These are phyloP conservation scores for Glaucopsyche alexis DNA, from an alignment of 2,888 invertebrate genomes.

Conservation along the genomic window DNA sequence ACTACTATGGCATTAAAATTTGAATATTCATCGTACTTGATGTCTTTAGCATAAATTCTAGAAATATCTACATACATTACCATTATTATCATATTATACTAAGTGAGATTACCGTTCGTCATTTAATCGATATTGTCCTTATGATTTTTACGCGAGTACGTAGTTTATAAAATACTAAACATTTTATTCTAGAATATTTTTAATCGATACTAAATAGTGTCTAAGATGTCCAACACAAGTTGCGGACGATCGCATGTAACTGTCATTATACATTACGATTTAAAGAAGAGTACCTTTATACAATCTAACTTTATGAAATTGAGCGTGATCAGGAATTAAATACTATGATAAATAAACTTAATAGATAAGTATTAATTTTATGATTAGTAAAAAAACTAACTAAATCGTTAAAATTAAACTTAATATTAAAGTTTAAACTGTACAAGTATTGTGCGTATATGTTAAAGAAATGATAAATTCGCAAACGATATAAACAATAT, in stretches of 20 bases:
- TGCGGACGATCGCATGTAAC: slow-evolving; percentile 71
- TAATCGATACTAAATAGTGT: slow-evolving; percentile 58
- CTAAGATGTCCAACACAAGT: slow-evolving; percentile 69
- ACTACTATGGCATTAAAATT: slow-evolving; percentile 66
- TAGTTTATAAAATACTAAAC: slow-evolving; percentile 75
- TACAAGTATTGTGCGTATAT: slow-evolving; percentile 77
- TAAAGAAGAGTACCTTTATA: slow-evolving; percentile 62
- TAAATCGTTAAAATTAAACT: slow-evolving; percentile 57
- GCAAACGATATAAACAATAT: slow-evolving; percentile 56
- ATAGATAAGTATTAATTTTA: slow-evolving; percentile 39
- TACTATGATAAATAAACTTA: slow-evolving; percentile 58
- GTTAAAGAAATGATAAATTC: slow-evolving; percentile 63
- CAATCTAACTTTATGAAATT: slow-evolving; percentile 73
- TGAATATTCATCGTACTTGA: slow-evolving; percentile 54
- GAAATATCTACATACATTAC: slow-evolving; percentile 69
- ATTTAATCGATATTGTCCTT: slow-evolving; percentile 78
- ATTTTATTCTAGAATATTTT: slow-evolving; percentile 65
- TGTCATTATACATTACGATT: slow-evolving; percentile 48
- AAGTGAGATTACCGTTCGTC: slow-evolving; percentile 71
- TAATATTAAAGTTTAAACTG: slow-evolving; percentile 59
- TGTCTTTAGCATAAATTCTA: slow-evolving; percentile 59
- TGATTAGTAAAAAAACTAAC: slow-evolving; percentile 51
- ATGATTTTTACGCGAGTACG: slow-evolving; percentile 78
- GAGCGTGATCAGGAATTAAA: slow-evolving; percentile 78
- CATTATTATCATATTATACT: slow-evolving; percentile 54